Percentiles rank a stretch among this genome's conserved stretches.
Conservation (phyloP, 2,113 vertebrate species). For the Acinonyx jubatus region DNA sequence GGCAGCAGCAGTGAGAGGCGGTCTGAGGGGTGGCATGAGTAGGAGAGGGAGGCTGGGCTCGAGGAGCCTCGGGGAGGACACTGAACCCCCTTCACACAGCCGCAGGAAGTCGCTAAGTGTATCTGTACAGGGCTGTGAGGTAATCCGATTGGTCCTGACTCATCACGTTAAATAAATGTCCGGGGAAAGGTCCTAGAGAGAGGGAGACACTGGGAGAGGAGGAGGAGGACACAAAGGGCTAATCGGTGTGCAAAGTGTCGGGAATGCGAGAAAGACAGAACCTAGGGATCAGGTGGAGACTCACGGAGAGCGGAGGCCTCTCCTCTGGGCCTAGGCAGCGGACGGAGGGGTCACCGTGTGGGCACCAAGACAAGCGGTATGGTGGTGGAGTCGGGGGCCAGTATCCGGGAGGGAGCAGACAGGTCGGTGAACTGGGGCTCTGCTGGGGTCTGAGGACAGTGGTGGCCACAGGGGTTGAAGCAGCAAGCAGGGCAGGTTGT, state of each 20-base stretch:
- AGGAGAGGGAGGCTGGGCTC: background rate
- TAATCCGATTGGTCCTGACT: background rate
- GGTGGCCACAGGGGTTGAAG: background rate
- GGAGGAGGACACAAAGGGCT: background rate
- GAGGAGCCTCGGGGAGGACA: background rate
- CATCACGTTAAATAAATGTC: background rate
- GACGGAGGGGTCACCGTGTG: background rate
- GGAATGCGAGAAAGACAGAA: background rate
- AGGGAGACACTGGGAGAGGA: background rate
- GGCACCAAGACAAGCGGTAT: background rate
- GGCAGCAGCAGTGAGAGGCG: background rate
- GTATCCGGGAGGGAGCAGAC: background rate
- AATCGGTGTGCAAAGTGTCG: background rate
- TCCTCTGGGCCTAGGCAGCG: background rate
- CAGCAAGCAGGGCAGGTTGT: background rate
- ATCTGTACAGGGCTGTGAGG: background rate
- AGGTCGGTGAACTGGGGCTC: background rate
- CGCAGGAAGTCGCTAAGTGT: background rate
- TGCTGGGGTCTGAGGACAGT: background rate
- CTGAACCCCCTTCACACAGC: background rate
- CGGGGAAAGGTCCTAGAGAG: background rate
- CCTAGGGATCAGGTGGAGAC: background rate
- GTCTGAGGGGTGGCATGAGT: background rate
- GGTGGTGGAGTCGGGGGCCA: background rate
- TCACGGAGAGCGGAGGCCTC: background rate